phyloP scores from a whole-genome alignment of 2,888 invertebrate genomes.

The Drosophila prolongata region DNA sequence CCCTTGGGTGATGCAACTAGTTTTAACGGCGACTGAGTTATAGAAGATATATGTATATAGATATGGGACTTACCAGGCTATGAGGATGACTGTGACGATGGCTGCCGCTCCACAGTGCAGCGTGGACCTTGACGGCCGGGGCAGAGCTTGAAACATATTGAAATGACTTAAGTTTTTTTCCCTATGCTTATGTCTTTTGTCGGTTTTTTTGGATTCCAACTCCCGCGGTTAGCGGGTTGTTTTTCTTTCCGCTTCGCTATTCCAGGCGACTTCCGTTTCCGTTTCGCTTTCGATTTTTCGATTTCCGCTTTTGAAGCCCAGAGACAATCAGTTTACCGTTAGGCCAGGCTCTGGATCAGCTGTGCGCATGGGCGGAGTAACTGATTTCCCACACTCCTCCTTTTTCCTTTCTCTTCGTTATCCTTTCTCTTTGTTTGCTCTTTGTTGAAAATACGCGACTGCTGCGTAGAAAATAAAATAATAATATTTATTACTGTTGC shows the following conservation, averaged over 20 bases:
- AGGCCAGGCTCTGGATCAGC: slow-evolving; percentile 28
- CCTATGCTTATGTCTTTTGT: slow-evolving; percentile 1
- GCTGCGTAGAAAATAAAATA: slow-evolving; percentile 44
- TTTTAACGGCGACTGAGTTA: too few species aligned
- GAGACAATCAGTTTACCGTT: slow-evolving; percentile 22
- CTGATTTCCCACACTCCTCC: background rate
- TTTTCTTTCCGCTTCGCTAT: background rate
- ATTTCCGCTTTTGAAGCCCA: background rate
- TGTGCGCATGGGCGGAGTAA: slow-evolving; percentile 34
- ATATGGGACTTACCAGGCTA: slow-evolving; percentile 74
- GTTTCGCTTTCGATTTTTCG: slow-evolving; percentile 17
- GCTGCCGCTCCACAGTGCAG: slow-evolving; percentile 61
- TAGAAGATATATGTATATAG: too few species aligned
- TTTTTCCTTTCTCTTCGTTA: background rate
- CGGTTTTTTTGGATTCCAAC: slow-evolving; percentile 6
- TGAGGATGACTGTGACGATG: slow-evolving; percentile 59
- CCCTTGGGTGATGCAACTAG: too few species aligned
- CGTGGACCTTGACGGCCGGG: slow-evolving; percentile 58
- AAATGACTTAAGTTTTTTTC: background rate
- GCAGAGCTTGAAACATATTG: slow-evolving; percentile 69
- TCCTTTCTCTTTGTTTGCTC: background rate
- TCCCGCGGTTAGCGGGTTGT: slow-evolving; percentile 5
- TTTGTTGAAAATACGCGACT: slow-evolving; percentile 5
- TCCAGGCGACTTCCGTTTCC: slow-evolving; percentile 15
- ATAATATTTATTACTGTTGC: slow-evolving; percentile 2